Base-by-base conservation (phyloP, 2,888 invertebrate species). In the Nebria salina region DNA sequence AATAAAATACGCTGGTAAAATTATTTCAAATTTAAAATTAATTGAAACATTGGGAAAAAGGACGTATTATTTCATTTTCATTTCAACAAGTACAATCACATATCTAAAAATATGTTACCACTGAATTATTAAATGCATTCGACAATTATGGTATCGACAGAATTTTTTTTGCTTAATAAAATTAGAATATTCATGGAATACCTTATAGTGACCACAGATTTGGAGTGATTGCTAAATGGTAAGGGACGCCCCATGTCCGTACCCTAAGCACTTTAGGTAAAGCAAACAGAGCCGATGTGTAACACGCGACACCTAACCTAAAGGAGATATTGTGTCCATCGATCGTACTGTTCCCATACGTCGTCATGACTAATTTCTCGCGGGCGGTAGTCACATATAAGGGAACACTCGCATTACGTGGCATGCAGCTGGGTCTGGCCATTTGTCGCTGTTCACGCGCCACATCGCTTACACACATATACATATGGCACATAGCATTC, bases 361-460 rank as follows among this genome's bases (percentile, higher is more conserved):
- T 65, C 73, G 75, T 43, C 75, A 80, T 80, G 80, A 80, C 68
- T 80, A 75, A 80, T 80, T 54, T 68, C 79, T 65, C 73, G 73
- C 73, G 75, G 80, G 66, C 80, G 78, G 73, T 75, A 72, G 75
- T 75, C 80, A 80, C 80, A 75, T 80, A 80, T 80, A 75, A 80
- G 75, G 64, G 75, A 70, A 75, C 75, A 75, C 72, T 80, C 75
- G 70, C 75, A 68, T 68, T 41, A 72, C 68, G 64, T 75, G 75
- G 64, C 34, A 25, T 75, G 75, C 80, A 80, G 80, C 80, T 80
- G 80, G 80, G 80, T 20, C 80, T 26, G 26, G 72, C 80, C 80
- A 80, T 80, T 80, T 80, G 80, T 80, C 80, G 34, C 74, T 75
- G 79, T 66, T 76, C 66, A 76, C 66, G 75, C 42, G 25, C 54